A percentile compares a stretch with the other conserved stretches of the same genome.
These are phyloP conservation scores for Tympanuchus pallidicinctus DNA, from an alignment of 2,113 vertebrate species.

Conservation along the genomic window DNA sequence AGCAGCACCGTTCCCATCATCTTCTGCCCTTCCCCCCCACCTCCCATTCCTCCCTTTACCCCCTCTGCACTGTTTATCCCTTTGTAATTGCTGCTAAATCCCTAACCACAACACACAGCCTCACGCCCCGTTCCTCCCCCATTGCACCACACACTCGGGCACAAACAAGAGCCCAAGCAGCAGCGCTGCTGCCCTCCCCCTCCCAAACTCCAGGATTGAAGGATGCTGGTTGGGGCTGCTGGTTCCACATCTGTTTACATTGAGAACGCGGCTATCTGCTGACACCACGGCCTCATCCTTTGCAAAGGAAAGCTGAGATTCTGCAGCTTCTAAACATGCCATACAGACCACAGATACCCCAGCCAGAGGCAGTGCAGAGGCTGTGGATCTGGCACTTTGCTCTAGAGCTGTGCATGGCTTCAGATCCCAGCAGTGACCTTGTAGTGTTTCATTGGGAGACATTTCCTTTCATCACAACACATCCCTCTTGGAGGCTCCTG, in stretches of 20 bases:
- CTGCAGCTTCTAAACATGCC: background rate
- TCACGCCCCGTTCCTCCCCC: background rate
- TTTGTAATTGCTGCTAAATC: background rate
- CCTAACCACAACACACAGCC: background rate
- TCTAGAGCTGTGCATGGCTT: background rate
- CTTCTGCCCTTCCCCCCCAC: background rate
- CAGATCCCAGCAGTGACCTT: background rate
- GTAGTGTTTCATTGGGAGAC: background rate
- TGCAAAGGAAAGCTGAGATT: background rate
- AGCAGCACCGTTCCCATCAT: accelerated
- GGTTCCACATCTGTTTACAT: background rate
- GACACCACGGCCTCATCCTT: background rate
- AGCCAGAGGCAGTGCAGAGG: background rate
- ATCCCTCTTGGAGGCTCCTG: background rate
- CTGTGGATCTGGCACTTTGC: background rate
- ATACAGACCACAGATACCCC: background rate
- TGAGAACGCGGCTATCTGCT: background rate
- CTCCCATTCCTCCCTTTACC: background rate
- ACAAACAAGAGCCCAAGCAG: background rate
- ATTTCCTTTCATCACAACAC: background rate
- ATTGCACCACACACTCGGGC: background rate
- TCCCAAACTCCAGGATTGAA: background rate
- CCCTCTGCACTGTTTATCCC: background rate
- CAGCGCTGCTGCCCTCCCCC: background rate
- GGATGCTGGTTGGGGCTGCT: background rate